Conservation (phyloP, 2,888 invertebrate genomes). For the Oconnorella tubifera region DNA sequence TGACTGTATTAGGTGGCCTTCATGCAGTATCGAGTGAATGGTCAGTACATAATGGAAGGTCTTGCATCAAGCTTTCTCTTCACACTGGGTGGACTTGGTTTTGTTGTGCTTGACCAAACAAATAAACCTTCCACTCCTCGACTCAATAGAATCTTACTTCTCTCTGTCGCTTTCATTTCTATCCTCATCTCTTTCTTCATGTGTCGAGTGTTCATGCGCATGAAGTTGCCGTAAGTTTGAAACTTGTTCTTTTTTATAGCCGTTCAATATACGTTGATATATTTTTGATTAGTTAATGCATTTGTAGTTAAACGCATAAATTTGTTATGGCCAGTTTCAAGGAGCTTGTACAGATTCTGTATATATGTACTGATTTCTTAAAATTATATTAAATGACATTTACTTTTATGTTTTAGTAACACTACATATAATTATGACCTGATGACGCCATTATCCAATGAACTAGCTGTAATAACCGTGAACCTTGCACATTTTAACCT, state of each 20-base stretch:
- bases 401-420: too few species aligned
- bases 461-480: too few species aligned
- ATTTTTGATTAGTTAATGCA: not conserved
- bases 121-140: constrained; percentile 80
- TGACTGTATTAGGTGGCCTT: constrained; percentile 72
- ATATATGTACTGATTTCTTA: too few species aligned
- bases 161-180: constrained; percentile 84
- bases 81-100: constrained; percentile 90
- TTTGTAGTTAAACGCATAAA: not conserved
- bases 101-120: constrained; percentile 91
- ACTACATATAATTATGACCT: too few species aligned
- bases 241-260: constrained; percentile 14
- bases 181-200: constrained; percentile 91
- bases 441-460: too few species aligned
- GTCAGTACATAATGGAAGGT: constrained; percentile 99
- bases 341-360: too few species aligned
- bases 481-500: too few species aligned
- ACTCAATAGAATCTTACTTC: constrained; percentile 82
- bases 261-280: not conserved
- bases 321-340: not conserved
- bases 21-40: constrained; percentile 97
- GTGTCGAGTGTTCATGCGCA: constrained; percentile 96
- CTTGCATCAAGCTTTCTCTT: constrained; percentile 95
- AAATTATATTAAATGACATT: too few species aligned
- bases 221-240: constrained; percentile 79